phyloP scores from a whole-genome alignment of 1,140 invertebrate species.

The Danaus melanippus region DNA sequence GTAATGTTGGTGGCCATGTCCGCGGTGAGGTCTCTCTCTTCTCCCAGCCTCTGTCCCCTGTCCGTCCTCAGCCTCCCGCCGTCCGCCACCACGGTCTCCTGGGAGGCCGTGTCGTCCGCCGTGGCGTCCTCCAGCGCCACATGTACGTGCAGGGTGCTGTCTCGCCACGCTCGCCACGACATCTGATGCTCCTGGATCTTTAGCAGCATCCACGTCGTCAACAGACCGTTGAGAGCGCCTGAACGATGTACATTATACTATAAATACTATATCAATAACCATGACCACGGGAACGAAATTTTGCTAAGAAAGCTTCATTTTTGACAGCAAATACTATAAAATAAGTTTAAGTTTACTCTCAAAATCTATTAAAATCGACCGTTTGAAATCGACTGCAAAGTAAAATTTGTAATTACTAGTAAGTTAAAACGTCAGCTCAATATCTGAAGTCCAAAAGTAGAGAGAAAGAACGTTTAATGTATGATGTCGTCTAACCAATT shows the following conservation, averaged over 20 bases:
- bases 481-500: no score
- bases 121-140: slow-evolving; percentile 39
- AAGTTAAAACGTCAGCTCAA: no score
- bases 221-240: slow-evolving; percentile 59
- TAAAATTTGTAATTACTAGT: no score
- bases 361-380: no score
- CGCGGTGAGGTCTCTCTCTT: slow-evolving; percentile 17
- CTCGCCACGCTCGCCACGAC: slow-evolving; percentile 62
- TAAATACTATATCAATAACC: no score
- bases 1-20: slow-evolving; percentile 48
- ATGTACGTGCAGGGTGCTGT: slow-evolving; percentile 56
- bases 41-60: slow-evolving; percentile 7
- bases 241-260: slow-evolving; percentile 1
- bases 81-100: slow-evolving; percentile 25
- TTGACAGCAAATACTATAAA: no score
- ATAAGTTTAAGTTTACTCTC: no score
- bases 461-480: no score
- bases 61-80: slow-evolving; percentile 25
- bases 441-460: no score
- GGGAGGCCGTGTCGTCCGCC: slow-evolving; percentile 21
- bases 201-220: slow-evolving; percentile 64
- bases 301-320: no score
- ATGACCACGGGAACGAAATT: no score
- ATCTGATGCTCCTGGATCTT: slow-evolving; percentile 65
- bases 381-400: no score